Percentiles rank a stretch among this genome's conserved stretches.
These are phyloP conservation scores for Ophthalmolycus amberensis DNA, from an alignment of 2,113 vertebrate genomes.

Conservation along the genomic window DNA sequence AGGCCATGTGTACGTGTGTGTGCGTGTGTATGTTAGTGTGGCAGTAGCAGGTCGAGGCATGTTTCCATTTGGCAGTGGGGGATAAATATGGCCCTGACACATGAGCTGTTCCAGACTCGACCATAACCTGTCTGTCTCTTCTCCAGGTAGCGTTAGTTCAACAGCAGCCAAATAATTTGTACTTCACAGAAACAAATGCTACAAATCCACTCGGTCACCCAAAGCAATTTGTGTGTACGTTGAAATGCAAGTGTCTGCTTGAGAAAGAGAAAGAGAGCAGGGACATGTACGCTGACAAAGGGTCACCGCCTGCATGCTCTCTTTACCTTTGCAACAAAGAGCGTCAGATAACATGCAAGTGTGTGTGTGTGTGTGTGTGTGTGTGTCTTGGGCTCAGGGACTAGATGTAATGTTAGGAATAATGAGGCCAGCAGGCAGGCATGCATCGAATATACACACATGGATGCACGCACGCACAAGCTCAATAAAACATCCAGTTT, in stretches of 20 bases:
- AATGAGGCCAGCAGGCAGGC: slow-evolving; percentile 46
- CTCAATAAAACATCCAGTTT: slow-evolving; percentile 38
- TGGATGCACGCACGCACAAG: slow-evolving; percentile 29
- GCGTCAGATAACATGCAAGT: slow-evolving; percentile 54
- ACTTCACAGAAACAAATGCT: slow-evolving; percentile 55
- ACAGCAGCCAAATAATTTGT: slow-evolving; percentile 70
- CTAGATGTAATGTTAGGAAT: slow-evolving; percentile 41
- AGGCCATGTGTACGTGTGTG: slow-evolving; percentile 27
- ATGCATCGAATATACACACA: slow-evolving; percentile 50
- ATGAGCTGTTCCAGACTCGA: slow-evolving; percentile 74
- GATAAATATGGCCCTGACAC: slow-evolving; percentile 78
- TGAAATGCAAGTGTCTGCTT: not conserved
- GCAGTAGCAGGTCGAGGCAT: slow-evolving; percentile 69
- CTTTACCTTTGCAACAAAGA: slow-evolving; percentile 48
- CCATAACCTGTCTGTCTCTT: slow-evolving; percentile 69
- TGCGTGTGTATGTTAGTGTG: slow-evolving; percentile 14
- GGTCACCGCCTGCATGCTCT: slow-evolving; percentile 33
- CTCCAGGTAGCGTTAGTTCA: slow-evolving; percentile 72
- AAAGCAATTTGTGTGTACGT: slow-evolving; percentile 13
- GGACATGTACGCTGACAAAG: slow-evolving; percentile 48
- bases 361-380: slow-evolving; percentile 1
- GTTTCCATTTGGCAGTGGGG: slow-evolving; percentile 72
- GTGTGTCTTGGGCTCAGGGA: slow-evolving; percentile 3
- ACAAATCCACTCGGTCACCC: slow-evolving; percentile 60
- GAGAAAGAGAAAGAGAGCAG: slow-evolving; percentile 19